These are phyloP conservation scores for Thera obeliscata DNA, from an alignment of 2,888 invertebrate species.

Conservation along the genomic window DNA sequence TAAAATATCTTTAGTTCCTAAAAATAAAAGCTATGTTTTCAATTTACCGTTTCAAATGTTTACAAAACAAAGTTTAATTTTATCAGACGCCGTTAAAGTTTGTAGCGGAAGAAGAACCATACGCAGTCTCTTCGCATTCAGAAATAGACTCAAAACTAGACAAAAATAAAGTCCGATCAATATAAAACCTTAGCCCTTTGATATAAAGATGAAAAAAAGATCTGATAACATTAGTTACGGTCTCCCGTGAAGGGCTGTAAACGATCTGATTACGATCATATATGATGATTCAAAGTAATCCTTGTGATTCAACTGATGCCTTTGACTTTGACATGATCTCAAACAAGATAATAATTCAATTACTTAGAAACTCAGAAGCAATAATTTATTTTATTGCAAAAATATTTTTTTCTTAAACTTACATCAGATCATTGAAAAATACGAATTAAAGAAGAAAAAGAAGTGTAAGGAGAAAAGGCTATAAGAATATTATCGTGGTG, in stretches of 20 bases:
- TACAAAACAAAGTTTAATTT: conserved; percentile 44
- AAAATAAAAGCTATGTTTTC: conserved; percentile 19
- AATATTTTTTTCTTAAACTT: too few species aligned
- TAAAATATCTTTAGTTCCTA: conserved; percentile 7
- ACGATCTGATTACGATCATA: too few species aligned
- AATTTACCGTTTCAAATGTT: conserved; percentile 24
- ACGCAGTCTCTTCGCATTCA: conserved; percentile 66
- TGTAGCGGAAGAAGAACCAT: conserved; percentile 54
- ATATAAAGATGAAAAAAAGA: conserved; percentile 4
- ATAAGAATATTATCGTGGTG: too few species aligned
- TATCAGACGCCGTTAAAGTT: conserved; percentile 51
- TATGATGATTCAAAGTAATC: too few species aligned
- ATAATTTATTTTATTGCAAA: too few species aligned
- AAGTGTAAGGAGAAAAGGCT: too few species aligned
- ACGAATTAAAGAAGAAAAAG: too few species aligned
- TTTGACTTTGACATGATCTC: background rate
- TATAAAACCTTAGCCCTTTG: conserved; percentile 24
- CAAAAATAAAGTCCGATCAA: conserved; percentile 26
- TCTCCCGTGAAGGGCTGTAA: conserved; percentile 7
- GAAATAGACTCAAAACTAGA: conserved; percentile 69
- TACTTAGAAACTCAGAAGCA: too few species aligned
- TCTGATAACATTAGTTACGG: conserved; percentile 1
- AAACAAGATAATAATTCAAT: background rate
- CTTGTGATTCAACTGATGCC: background rate
- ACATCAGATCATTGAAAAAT: too few species aligned